These are phyloP conservation scores for Lithophane ornitopus DNA, from an alignment of 2,888 invertebrate genomes.

Conservation along the genomic window DNA sequence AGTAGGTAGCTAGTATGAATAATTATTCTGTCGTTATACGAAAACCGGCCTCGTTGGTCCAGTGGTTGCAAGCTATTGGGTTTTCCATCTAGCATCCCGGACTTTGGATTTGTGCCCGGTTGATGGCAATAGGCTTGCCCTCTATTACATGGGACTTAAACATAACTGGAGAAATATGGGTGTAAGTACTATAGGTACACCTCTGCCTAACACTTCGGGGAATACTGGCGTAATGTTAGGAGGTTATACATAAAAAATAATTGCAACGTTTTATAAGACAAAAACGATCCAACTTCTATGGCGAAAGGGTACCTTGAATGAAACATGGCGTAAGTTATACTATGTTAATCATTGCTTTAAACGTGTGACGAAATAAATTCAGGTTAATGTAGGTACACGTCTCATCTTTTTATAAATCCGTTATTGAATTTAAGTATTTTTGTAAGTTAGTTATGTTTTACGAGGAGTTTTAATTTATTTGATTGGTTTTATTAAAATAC, in stretches of 20 bases:
- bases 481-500: slow-evolving; percentile 14
- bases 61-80: neutral
- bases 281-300: slow-evolving; percentile 25
- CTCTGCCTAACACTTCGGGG: too few species aligned
- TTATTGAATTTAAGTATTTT: neutral
- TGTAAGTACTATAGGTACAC: neutral
- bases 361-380: slow-evolving; percentile 34
- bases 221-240: neutral
- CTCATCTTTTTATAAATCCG: slow-evolving; percentile 23
- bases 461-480: slow-evolving; percentile 13
- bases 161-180: neutral
- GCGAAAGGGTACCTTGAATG: slow-evolving; percentile 58
- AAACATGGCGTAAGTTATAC: slow-evolving; percentile 45
- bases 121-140: neutral
- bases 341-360: slow-evolving; percentile 26
- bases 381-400: slow-evolving; percentile 34
- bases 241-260: neutral
- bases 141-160: neutral
- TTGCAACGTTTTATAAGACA: neutral
- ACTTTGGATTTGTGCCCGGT: neutral
- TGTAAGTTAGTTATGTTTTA: slow-evolving; percentile 9
- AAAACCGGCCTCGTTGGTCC: neutral
- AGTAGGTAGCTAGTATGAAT: neutral
- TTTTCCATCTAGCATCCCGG: neutral
- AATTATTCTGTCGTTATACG: neutral